A percentile compares a stretch with the other conserved stretches of the same genome.
phyloP scores from a whole-genome alignment of 2,113 vertebrate genomes.

The Microcebus tavaratra region DNA sequence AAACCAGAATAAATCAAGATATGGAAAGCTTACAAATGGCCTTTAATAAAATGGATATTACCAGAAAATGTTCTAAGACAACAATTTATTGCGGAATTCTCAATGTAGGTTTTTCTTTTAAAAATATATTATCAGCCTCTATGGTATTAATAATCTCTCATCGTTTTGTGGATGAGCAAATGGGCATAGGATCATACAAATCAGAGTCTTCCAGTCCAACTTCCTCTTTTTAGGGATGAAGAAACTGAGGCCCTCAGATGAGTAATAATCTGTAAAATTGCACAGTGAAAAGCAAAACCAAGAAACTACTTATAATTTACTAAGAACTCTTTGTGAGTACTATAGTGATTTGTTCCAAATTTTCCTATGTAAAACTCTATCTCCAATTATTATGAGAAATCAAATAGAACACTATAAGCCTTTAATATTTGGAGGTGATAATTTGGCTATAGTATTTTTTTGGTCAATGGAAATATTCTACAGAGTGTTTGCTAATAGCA shows the following conservation, averaged over 20 bases:
- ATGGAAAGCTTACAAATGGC: slow-evolving; percentile 49
- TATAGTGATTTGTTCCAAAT: neutral
- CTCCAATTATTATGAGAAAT: neutral
- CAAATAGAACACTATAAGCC: neutral
- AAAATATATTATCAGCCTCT: slow-evolving; percentile 47
- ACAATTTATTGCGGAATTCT: slow-evolving; percentile 64
- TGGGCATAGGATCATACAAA: neutral
- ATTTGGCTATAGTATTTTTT: neutral
- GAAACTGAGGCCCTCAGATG: neutral
- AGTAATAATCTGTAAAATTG: neutral
- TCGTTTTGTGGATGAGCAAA: neutral
- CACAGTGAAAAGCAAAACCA: neutral
- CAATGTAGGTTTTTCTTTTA: slow-evolving; percentile 34
- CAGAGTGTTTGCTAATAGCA: neutral
- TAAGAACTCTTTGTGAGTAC: neutral
- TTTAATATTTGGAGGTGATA: neutral
- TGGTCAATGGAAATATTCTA: neutral
- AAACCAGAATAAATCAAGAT: slow-evolving; percentile 68
- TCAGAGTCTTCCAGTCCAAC: neutral
- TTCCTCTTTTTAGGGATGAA: neutral
- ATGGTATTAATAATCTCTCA: slow-evolving; percentile 37
- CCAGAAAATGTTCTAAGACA: slow-evolving; percentile 49
- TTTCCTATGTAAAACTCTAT: neutral
- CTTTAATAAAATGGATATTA: slow-evolving; percentile 50
- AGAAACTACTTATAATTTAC: neutral